A percentile compares a stretch with the other conserved stretches of the same genome.
Evolutionary conservation across 2,113 vertebrate genomes (phyloP).

Genomic region (Atrichornis clamosus): DNA sequence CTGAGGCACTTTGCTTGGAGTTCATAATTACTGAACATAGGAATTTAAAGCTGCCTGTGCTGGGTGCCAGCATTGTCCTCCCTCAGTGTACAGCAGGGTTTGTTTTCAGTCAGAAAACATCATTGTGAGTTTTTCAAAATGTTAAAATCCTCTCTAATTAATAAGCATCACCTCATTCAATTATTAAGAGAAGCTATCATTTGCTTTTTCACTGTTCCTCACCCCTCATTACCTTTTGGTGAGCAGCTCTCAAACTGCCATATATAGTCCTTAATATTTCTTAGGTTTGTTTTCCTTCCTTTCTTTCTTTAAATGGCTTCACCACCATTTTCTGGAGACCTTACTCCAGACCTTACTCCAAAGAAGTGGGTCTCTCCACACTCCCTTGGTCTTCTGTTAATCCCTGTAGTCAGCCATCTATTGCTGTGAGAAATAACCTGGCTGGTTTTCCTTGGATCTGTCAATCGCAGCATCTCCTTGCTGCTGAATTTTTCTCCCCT

Average conservation of each 20-base stretch:
- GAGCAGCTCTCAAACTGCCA: not conserved
- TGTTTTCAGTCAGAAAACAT: not conserved
- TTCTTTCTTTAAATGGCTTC: not conserved
- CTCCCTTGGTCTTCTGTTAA: not conserved
- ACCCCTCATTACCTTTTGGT: not conserved
- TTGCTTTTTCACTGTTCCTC: not conserved
- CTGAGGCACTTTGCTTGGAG: not conserved
- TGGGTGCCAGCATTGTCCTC: not conserved
- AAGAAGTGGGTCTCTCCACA: not conserved
- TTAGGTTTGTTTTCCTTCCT: not conserved
- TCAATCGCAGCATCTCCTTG: not conserved
- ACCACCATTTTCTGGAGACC: not conserved
- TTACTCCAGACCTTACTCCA: not conserved
- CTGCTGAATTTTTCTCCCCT: constrained; percentile 47
- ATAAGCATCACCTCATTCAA: not conserved
- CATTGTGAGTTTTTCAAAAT: not conserved
- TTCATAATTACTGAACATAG: not conserved
- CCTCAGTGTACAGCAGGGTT: not conserved
- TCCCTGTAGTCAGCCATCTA: not conserved
- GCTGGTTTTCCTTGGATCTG: not conserved
- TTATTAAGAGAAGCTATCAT: not conserved
- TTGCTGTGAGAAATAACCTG: not conserved
- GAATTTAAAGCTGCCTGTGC: not conserved
- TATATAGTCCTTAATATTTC: not conserved
- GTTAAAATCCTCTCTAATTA: not conserved